Base-by-base conservation (phyloP, 2,888 invertebrate species). In the Aleiodes testaceus region DNA sequence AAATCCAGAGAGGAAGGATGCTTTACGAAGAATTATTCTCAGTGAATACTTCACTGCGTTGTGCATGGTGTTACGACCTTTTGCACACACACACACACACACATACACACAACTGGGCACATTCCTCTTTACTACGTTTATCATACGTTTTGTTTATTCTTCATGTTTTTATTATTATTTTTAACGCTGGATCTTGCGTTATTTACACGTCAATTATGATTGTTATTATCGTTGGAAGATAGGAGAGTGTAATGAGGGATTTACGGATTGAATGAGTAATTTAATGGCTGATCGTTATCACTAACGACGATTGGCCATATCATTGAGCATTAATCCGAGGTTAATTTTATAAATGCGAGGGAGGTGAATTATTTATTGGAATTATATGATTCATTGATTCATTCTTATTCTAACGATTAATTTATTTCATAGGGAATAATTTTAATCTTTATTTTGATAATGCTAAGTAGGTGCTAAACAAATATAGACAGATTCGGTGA, bases 1-100 rank as follows among this genome's bases (percentile, higher is more conserved):
- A 59, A 36, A 42, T 42, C 59, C 59, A 68, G 59, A 68, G 59
- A 67, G 55, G 70, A 52, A 59, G 65, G 44, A 49, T 50, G 44
- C 59, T 52, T 53, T 61, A 70, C 70, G 71, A 18, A 70, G 75
- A 18, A 70, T 71, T 74, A 75, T 72, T 76, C 72, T 66, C 49
- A 18, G 44, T 49, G 63, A 26, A 9, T 55, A 68, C 59, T 16
- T 61, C 71, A 66, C 42, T 52, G 61, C 63, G 59, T 59, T 12
- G 53, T 30, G 11, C 55, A 14, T 47, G 20, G 42, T 70, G 22
- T 47, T 66, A 66, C 64, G 52, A 72, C 49, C 36, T 72, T 64
- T 71, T 47, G 30, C 45, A 50, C 59, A 42, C n/a, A n/a, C n/a
- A n/a, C n/a, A n/a, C n/a, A n/a, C n/a, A n/a, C n/a, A n/a, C n/a